phyloP scores from a whole-genome alignment of 2,888 invertebrate species.

The Exocentrus adspersus region DNA sequence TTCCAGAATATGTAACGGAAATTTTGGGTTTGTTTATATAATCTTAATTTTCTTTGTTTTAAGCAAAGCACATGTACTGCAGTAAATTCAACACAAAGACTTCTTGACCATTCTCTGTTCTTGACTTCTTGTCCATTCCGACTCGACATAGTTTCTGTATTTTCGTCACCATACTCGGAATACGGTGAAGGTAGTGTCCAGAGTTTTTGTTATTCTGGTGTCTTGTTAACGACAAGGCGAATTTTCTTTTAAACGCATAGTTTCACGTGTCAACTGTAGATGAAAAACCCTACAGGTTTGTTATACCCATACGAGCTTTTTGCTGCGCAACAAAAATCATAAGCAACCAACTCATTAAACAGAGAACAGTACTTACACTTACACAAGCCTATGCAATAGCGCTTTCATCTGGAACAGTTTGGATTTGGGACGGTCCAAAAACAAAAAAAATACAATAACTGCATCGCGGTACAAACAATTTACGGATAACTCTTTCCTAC shows the following conservation, averaged over 20 bases:
- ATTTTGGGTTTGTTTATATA: no score
- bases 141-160: background rate
- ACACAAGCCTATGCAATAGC: no score
- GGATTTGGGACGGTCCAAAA: background rate
- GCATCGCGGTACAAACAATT: no score
- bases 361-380: no score
- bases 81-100: no score
- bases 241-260: background rate
- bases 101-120: background rate
- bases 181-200: background rate
- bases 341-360: no score
- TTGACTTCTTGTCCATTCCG: background rate
- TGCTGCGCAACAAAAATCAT: no score
- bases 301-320: no score
- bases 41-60: no score
- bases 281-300: background rate
- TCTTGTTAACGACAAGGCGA: background rate
- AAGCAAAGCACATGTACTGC: background rate
- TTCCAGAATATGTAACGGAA: no score
- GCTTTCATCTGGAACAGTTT: no score
- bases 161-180: conserved; percentile 3
- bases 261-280: background rate
- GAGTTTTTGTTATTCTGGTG: background rate
- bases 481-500: no score
- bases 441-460: background rate